Conservation (phyloP, 2,797 vertebrate genomes). For the Lepilemur ruficaudatus region DNA sequence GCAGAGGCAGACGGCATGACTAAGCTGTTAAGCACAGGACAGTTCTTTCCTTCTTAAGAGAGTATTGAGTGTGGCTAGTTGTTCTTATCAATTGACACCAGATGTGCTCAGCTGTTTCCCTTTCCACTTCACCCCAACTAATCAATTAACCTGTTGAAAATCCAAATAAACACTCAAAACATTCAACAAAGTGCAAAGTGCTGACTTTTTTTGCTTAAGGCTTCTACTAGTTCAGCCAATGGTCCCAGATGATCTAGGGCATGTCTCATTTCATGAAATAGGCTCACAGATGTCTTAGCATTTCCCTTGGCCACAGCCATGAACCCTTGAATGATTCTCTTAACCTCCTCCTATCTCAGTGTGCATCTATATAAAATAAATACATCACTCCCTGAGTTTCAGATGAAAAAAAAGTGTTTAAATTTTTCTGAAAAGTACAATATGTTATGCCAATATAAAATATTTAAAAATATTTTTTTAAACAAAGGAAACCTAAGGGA, state of each 20-base stretch:
- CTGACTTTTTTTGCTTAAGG: not conserved
- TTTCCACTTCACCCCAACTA: not conserved
- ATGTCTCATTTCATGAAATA: not conserved
- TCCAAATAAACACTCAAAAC: not conserved
- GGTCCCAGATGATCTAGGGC: not conserved
- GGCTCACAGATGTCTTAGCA: not conserved
- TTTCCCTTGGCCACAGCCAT: not conserved
- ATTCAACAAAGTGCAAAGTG: not conserved
- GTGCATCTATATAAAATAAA: not conserved
- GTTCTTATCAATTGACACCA: not conserved
- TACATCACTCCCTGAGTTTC: accelerated
- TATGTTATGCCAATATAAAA: not conserved
- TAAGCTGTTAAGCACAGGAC: not conserved
- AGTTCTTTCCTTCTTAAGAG: not conserved
- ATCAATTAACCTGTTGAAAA: slow-evolving; percentile 23
- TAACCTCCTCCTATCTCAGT: not conserved
- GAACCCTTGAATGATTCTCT: not conserved
- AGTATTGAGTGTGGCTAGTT: accelerated
- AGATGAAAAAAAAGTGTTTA: not conserved
- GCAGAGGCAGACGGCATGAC: not conserved
- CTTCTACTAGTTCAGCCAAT: not conserved
- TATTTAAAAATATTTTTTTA: not conserved
- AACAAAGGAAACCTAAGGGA: not conserved
- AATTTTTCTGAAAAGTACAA: not conserved
- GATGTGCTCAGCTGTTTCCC: not conserved